phyloP scores from a whole-genome alignment of 2,113 vertebrate species.

The Brachionichthys hirsutus region DNA sequence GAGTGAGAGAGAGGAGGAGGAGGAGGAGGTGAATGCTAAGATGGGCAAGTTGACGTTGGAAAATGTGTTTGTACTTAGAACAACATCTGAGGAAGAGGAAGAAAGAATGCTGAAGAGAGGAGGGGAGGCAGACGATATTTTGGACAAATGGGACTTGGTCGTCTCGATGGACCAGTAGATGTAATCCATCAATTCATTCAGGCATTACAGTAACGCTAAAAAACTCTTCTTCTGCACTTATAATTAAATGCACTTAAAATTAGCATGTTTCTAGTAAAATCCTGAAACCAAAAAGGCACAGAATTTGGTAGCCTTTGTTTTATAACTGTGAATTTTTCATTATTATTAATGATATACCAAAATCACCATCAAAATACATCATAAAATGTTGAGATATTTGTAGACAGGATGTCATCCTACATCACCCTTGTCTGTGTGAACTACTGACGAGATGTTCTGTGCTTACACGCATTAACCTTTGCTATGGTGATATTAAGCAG shows the following conservation, averaged over 20 bases:
- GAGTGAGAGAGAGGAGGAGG: background rate
- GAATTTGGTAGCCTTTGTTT: background rate
- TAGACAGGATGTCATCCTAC: background rate
- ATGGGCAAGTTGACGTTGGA: constrained; percentile 24
- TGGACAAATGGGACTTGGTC: constrained; percentile 50
- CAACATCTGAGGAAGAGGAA: constrained; percentile 28
- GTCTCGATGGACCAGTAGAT: constrained; percentile 43
- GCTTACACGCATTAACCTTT: no score
- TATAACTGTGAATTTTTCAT: constrained; percentile 3
- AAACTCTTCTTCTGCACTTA: background rate
- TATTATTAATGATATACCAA: background rate
- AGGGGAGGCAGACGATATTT: constrained; percentile 7
- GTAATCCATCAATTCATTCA: constrained; percentile 17
- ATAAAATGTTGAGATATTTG: background rate
- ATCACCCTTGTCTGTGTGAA: background rate
- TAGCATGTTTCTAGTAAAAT: background rate
- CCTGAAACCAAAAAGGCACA: background rate
- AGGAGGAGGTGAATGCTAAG: background rate
- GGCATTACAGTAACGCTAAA: background rate
- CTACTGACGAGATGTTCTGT: no score
- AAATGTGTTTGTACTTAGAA: constrained; percentile 44
- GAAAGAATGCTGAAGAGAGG: background rate
- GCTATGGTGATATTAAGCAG: no score
- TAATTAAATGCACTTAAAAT: background rate
- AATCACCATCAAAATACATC: background rate